Evolutionary conservation across 2,888 invertebrate species (phyloP).

Genomic region (Polia nebulosa): DNA sequence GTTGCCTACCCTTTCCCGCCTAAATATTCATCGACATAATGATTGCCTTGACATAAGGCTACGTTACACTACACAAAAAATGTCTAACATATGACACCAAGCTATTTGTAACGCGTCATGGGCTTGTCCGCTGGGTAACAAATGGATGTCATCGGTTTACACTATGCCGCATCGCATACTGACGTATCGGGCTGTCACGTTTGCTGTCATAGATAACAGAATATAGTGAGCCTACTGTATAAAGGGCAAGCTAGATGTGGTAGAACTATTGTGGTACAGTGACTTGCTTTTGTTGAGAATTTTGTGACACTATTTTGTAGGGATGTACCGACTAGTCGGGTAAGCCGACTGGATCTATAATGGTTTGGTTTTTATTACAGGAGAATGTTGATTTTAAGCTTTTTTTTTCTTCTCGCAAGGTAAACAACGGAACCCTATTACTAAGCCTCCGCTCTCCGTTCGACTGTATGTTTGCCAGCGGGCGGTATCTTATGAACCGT

Average conservation of each 20-base stretch:
- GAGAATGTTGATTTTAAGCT: not conserved
- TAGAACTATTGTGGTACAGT: slow-evolving; percentile 10
- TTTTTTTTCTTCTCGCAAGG: no score
- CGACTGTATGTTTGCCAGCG: no score
- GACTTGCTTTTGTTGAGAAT: slow-evolving; percentile 29
- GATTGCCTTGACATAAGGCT: slow-evolving; percentile 8
- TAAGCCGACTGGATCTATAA: no score
- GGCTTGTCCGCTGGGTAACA: slow-evolving; percentile 59
- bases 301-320: not conserved
- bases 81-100: slow-evolving; percentile 50
- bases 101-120: slow-evolving; percentile 64
- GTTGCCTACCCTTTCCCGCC: no score
- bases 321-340: no score
- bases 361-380: no score
- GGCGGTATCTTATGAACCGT: no score
- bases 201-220: slow-evolving; percentile 61
- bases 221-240: slow-evolving; percentile 52
- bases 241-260: slow-evolving; percentile 14
- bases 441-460: no score
- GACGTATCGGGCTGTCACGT: slow-evolving; percentile 55
- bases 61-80: slow-evolving; percentile 36
- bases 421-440: no score
- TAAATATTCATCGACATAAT: slow-evolving; percentile 31
- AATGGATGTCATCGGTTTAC: slow-evolving; percentile 67
- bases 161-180: slow-evolving; percentile 53